These are phyloP conservation scores for Champsocephalus esox DNA, from an alignment of 2,797 vertebrate species.

Conservation along the genomic window DNA sequence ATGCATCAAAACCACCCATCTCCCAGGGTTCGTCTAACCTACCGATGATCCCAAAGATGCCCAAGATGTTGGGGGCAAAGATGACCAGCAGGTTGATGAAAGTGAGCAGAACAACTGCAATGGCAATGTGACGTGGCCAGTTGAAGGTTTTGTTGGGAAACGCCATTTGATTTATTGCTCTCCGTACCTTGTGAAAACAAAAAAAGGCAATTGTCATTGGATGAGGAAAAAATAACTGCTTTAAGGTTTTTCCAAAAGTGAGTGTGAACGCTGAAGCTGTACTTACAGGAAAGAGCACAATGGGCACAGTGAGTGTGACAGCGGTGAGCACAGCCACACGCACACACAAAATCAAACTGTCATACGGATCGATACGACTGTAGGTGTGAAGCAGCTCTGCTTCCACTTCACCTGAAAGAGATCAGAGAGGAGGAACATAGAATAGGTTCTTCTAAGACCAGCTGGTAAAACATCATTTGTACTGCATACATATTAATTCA, in stretches of 20 bases:
- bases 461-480: not conserved
- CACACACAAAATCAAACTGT: constrained; percentile 94
- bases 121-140: constrained; percentile 92
- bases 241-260: not conserved
- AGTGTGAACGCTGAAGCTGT: not conserved
- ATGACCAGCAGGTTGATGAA: constrained; percentile 96
- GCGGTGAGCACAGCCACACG: constrained; percentile 95
- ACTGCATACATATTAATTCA: not conserved
- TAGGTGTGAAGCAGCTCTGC: constrained; percentile 96
- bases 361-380: constrained; percentile 91
- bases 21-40: constrained; percentile 57
- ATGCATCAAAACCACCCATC: not conserved
- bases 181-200: constrained; percentile 86
- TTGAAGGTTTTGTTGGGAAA: constrained; percentile 95
- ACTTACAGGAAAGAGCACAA: constrained; percentile 97
- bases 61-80: constrained; percentile 96
- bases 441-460: not conserved
- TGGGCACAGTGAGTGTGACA: constrained; percentile 96
- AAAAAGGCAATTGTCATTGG: not conserved
- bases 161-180: constrained; percentile 96
- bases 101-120: constrained; percentile 88
- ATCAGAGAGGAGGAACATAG: constrained; percentile 30
- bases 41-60: constrained; percentile 98
- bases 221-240: not conserved
- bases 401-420: constrained; percentile 89